Conservation (phyloP, 2,113 vertebrate genomes). For the Pachycephala philippinensis region DNA sequence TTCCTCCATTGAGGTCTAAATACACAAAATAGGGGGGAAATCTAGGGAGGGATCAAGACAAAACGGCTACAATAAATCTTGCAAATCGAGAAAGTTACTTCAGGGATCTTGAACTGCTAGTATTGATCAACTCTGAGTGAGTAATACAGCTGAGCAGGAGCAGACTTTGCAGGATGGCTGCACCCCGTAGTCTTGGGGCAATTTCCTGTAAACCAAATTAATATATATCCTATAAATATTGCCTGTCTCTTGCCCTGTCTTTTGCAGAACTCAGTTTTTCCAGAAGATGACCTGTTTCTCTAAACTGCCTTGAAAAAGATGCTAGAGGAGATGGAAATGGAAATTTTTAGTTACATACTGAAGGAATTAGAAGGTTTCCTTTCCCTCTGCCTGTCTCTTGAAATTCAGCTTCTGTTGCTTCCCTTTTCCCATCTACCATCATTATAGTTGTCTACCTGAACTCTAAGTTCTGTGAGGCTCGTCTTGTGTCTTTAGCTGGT, state of each 20-base stretch:
- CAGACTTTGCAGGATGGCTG: not conserved
- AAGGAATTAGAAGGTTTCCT: not conserved
- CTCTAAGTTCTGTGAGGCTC: not conserved
- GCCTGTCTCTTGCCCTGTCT: not conserved
- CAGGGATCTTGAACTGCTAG: not conserved
- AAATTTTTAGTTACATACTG: not conserved
- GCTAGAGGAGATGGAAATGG: not conserved
- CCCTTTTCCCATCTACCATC: not conserved
- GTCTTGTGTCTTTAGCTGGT: not conserved
- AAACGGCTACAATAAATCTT: not conserved
- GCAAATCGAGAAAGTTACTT: not conserved
- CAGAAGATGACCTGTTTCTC: not conserved
- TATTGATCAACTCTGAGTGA: not conserved
- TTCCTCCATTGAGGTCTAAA: not conserved
- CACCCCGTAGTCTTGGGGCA: accelerated
- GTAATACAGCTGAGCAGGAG: not conserved
- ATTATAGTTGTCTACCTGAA: not conserved
- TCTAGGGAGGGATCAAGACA: not conserved
- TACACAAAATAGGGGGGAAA: not conserved
- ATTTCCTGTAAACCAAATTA: not conserved
- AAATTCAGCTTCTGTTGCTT: not conserved
- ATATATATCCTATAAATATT: not conserved
- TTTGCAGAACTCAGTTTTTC: not conserved
- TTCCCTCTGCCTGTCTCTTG: not conserved
- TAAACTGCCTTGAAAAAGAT: not conserved